Evolutionary conservation across 2,888 invertebrate species (phyloP).

Genomic region (Dicycla oo): DNA sequence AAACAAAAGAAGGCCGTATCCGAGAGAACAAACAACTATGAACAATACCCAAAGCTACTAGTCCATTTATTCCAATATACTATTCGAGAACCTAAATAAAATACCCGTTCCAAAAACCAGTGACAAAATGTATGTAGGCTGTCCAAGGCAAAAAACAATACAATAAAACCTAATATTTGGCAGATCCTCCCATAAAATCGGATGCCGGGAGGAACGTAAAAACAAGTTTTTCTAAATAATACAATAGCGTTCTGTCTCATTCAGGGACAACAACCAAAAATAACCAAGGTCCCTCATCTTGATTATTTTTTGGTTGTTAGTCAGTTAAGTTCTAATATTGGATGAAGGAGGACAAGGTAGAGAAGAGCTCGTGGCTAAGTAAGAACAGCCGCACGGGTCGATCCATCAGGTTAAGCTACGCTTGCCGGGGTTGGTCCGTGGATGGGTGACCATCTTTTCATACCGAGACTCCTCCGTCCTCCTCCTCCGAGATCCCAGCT

Average conservation of each 20-base stretch:
- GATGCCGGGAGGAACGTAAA: too few relatives aligned
- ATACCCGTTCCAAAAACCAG: not conserved
- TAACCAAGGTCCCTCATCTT: too few relatives aligned
- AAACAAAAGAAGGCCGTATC: slow-evolving; percentile 11
- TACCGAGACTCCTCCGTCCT: too few relatives aligned
- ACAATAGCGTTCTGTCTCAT: not conserved
- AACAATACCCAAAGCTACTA: not conserved
- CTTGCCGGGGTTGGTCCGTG: too few relatives aligned
- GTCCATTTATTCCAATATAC: not conserved
- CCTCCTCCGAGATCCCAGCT: too few relatives aligned
- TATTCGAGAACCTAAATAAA: not conserved
- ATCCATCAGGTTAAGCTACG: too few relatives aligned
- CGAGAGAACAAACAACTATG: not conserved
- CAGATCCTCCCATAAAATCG: not conserved
- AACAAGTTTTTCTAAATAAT: not conserved
- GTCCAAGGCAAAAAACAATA: not conserved
- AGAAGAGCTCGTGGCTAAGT: too few relatives aligned
- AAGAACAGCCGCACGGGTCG: too few relatives aligned
- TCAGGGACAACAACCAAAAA: slow-evolving; percentile 5
- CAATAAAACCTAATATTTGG: not conserved
- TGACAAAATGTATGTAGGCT: not conserved
- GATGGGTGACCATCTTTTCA: too few relatives aligned
- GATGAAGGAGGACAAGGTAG: too few relatives aligned
- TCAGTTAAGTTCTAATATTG: not conserved
- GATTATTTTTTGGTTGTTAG: too few relatives aligned